These are phyloP conservation scores for Ochotona princeps DNA, from an alignment of 2,113 vertebrate genomes.

Conservation along the genomic window DNA sequence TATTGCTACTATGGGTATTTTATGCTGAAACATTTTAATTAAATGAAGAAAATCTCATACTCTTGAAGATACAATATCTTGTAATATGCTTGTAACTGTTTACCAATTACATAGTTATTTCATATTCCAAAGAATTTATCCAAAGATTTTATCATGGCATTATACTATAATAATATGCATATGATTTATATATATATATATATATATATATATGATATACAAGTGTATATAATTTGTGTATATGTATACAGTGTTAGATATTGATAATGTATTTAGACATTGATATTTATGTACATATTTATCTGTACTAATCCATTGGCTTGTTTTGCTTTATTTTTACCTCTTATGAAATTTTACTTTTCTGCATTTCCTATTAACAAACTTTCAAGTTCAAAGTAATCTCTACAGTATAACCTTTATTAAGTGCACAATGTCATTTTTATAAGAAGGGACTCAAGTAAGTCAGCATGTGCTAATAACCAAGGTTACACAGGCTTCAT, in stretches of 20 bases:
- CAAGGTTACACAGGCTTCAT: background rate
- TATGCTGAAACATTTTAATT: background rate
- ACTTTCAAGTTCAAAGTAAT: conserved; percentile 57
- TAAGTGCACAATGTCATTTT: background rate
- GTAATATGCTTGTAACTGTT: background rate
- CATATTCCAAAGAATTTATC: no score
- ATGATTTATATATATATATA: no score
- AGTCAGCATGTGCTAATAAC: conserved; percentile 45
- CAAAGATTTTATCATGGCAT: no score
- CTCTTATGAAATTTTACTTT: conserved; percentile 12
- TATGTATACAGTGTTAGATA: no score
- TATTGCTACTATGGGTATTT: background rate
- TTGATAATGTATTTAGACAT: no score
- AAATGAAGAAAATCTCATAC: background rate
- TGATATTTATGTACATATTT: background rate
- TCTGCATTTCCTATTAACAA: background rate
- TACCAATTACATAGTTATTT: background rate
- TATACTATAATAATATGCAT: no score
- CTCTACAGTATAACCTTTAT: conserved; percentile 34
- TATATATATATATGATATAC: no score
- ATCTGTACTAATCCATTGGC: background rate
- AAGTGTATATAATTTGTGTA: no score
- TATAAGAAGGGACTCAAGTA: conserved; percentile 54
- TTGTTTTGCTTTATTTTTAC: background rate
- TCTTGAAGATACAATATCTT: background rate